Conservation (phyloP, 2,113 vertebrate species). For the Numenius arquata region DNA sequence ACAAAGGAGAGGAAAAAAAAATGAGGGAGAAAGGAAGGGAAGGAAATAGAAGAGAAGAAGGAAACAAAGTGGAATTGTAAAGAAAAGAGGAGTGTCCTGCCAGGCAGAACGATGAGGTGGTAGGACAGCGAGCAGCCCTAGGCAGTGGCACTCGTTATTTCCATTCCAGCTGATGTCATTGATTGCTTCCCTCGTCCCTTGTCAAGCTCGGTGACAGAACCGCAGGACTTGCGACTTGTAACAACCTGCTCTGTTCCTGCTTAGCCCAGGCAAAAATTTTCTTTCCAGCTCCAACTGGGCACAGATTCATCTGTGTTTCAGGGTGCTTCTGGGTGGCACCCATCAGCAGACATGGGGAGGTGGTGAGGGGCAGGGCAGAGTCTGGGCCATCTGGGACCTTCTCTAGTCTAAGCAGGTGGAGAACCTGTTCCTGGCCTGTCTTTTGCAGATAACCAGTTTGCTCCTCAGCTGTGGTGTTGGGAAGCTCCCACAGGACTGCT, state of each 20-base stretch:
- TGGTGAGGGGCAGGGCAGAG: not conserved
- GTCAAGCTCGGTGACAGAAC: slow-evolving; percentile 5
- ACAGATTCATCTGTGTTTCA: not conserved
- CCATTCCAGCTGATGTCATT: slow-evolving; percentile 55
- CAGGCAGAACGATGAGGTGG: slow-evolving; percentile 8
- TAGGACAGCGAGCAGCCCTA: slow-evolving; percentile 1
- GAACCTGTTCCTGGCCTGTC: not conserved
- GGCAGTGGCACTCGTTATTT: slow-evolving; percentile 53
- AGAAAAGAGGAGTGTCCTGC: not conserved
- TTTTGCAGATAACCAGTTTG: not conserved
- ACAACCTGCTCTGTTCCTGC: not conserved
- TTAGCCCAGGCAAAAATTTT: not conserved
- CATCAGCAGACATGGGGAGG: not conserved
- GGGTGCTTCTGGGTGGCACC: not conserved
- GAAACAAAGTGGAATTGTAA: not conserved
- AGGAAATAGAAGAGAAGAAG: not conserved
- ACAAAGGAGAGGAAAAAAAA: not conserved
- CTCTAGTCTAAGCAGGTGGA: not conserved
- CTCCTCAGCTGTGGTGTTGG: not conserved
- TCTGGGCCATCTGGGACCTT: not conserved
- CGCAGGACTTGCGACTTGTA: not conserved
- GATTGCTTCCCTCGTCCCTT: slow-evolving; percentile 34
- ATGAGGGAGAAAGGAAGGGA: not conserved
- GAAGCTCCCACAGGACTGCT: not conserved
- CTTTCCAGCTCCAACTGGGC: not conserved